Evolutionary conservation across 2,113 vertebrate species (phyloP), one percentile per base, ranked within the genome.

Genomic region (Anser brachyrhynchus): DNA sequence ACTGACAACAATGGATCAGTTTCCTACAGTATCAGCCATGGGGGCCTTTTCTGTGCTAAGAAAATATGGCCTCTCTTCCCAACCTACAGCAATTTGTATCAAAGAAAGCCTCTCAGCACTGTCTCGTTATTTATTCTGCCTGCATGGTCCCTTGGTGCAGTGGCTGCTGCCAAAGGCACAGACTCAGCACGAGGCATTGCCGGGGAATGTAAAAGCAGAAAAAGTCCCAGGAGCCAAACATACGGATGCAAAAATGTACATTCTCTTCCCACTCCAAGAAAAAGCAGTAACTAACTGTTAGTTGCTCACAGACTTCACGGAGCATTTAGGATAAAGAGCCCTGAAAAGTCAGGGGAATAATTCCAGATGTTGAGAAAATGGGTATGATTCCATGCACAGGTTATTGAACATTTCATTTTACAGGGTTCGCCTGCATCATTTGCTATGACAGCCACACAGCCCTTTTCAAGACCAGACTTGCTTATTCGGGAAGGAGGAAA

Each of bases 41-140:
- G 57, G 74, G 23, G n/a, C 26, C 25, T 80, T 82, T 82, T 54
- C 71, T 82, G 77, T 77, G 33, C 76, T 94, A 76, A 61, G 46
- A 79, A 93, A 96, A 88, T 87, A 77, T 77, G 28, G 59, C 57
- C 43, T 84, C 49, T 92, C 46, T 87, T 92, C 69, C 59, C 61
- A 86, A 59, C 75, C 72, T 80, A 80, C 87, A 88, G 82, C 46
- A 85, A 86, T 90, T 72, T 86, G 23, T 90, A 86, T 80, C 76
- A 94, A 92, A 85, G 64, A 85, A 93, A 94, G 6, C 46, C 69
- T 92, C 61, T 90, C 79, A 74, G 57, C 37, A 23, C 46, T 78
- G 57, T 70, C 64, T 80, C 77, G 46, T 85, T 96, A 92, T 95
- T 95, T 83, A 95, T 93, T 93, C 92, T 92, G 59, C 72, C 75